These are phyloP conservation scores for Hippolais icterina DNA, from an alignment of 2,113 vertebrate species.

Conservation along the genomic window DNA sequence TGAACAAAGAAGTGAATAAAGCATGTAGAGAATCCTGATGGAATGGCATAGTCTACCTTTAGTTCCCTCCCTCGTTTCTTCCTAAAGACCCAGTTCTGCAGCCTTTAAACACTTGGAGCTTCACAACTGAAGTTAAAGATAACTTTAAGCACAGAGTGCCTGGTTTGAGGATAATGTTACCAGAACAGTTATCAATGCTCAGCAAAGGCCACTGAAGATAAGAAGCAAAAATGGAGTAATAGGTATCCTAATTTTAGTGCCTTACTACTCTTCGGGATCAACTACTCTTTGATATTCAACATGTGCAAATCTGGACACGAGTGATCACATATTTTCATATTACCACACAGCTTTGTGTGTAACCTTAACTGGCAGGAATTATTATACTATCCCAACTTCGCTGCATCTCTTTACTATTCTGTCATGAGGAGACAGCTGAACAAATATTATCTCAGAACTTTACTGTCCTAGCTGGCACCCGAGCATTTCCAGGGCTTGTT, in stretches of 20 bases:
- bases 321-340: not conserved
- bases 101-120: not conserved
- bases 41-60: not conserved
- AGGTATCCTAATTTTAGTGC: not conserved
- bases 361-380: constrained; percentile 20
- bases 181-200: not conserved
- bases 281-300: not conserved
- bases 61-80: not conserved
- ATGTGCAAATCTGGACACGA: not conserved
- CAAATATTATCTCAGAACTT: constrained; percentile 72
- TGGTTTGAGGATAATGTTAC: not conserved
- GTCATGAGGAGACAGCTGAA: constrained; percentile 70
- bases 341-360: not conserved
- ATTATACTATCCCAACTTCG: not conserved
- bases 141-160: not conserved
- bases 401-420: not conserved
- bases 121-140: not conserved
- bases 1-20: not conserved
- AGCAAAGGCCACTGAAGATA: not conserved
- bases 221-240: not conserved
- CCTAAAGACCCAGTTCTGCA: not conserved
- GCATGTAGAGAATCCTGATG: not conserved
- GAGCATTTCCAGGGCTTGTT: constrained; percentile 12
- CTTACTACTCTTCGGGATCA: not conserved
- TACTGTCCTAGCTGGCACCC: constrained; percentile 52